Conservation (phyloP, 2,888 invertebrate genomes). For the Ceraclea dissimilis region DNA sequence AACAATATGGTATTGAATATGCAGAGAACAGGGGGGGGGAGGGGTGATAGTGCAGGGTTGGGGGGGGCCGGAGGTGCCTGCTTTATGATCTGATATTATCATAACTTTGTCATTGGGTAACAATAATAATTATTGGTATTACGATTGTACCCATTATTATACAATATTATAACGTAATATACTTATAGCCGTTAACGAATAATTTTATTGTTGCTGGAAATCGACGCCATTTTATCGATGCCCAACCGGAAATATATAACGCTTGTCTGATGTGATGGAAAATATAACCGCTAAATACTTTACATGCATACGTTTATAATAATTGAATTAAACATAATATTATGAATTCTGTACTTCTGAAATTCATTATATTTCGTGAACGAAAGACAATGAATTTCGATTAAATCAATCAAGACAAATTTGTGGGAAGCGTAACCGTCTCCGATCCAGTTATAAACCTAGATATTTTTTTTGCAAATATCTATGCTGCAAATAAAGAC, state of each 20-base stretch:
- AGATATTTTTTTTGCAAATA: too few species aligned
- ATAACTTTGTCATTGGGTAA: constrained; percentile 27
- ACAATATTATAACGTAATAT: too few species aligned
- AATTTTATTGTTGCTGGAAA: constrained; percentile 11
- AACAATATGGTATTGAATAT: constrained; percentile 14
- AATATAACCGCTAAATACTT: not conserved
- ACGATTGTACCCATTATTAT: not conserved
- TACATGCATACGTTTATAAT: too few species aligned
- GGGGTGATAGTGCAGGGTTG: not conserved
- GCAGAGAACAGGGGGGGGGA: not conserved
- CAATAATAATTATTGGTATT: constrained; percentile 18
- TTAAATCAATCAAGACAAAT: too few species aligned
- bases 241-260: not conserved
- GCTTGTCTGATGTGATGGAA: not conserved
- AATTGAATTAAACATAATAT: too few species aligned
- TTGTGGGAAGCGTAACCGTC: too few species aligned
- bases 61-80: constrained; percentile 17
- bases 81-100: constrained; percentile 27
- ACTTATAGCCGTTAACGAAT: too few species aligned
- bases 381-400: too few species aligned
- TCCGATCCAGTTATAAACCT: too few species aligned
- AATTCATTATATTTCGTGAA: too few species aligned
- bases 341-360: too few species aligned
- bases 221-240: constrained; percentile 21
- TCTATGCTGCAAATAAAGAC: too few species aligned